These are phyloP conservation scores for Pangasius krempfi DNA, from an alignment of 2,797 vertebrate species.

Conservation along the genomic window DNA sequence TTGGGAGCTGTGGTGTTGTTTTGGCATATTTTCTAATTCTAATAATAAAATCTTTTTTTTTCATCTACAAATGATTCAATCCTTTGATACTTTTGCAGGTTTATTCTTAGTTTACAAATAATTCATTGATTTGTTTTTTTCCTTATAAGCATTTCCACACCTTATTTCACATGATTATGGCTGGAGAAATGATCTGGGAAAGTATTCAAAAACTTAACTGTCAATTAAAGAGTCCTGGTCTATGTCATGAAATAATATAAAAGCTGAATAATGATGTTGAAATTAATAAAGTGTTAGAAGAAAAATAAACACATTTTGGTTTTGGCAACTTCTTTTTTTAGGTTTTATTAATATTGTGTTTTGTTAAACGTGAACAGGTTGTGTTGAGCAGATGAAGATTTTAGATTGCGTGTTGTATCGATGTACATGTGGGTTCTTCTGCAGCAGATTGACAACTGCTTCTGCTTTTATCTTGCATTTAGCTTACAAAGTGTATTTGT, in stretches of 20 bases:
- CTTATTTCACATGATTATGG: background rate
- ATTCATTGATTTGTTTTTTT: background rate
- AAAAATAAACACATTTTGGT: background rate
- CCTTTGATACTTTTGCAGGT: background rate
- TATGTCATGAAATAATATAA: background rate
- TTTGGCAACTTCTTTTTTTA: background rate
- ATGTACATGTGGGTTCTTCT: background rate
- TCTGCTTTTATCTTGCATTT: background rate
- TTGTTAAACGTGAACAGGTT: background rate
- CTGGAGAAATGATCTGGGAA: background rate
- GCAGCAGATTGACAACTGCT: no score
- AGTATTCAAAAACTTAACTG: background rate
- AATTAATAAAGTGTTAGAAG: slow-evolving; percentile 35
- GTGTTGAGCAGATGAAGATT: background rate
- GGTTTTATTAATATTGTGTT: background rate
- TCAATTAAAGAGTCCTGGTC: background rate
- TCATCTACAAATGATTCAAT: background rate
- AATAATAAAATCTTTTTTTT: background rate
- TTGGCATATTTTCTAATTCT: background rate
- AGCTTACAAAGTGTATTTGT: background rate
- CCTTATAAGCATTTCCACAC: background rate
- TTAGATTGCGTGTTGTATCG: background rate
- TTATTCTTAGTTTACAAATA: background rate
- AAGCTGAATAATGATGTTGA: slow-evolving; percentile 27
- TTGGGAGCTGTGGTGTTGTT: background rate